Evolutionary conservation across 2,888 invertebrate genomes (phyloP).

Genomic region (Xanthorhoe designata): DNA sequence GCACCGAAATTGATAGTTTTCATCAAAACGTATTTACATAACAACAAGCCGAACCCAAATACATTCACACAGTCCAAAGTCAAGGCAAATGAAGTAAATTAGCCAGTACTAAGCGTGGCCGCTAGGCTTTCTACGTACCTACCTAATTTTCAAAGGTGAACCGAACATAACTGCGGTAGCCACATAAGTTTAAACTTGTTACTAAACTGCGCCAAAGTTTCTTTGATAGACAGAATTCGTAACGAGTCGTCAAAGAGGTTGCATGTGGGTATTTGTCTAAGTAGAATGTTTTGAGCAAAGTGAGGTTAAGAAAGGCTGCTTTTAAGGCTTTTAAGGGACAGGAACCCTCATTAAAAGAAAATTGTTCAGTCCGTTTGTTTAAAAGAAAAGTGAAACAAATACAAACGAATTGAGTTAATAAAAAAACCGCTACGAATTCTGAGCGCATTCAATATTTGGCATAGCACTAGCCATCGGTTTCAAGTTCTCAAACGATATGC

Average conservation of each 20-base stretch:
- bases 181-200: conserved; percentile 45
- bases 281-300: conserved; percentile 13
- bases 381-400: not conserved
- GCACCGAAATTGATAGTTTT: not conserved
- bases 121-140: conserved; percentile 39
- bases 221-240: conserved; percentile 50
- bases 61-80: conserved; percentile 8
- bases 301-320: not conserved
- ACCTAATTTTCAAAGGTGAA: conserved; percentile 46
- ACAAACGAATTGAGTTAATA: not conserved
- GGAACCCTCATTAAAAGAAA: not conserved
- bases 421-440: not conserved
- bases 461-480: not conserved
- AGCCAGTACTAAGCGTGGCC: conserved; percentile 32
- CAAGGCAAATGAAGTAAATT: conserved; percentile 31
- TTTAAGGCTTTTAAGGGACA: conserved; percentile 3
- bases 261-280: conserved; percentile 23
- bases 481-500: not conserved
- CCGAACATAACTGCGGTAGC: conserved; percentile 27
- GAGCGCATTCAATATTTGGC: not conserved
- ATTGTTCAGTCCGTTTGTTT: not conserved
- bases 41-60: not conserved
- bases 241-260: conserved; percentile 44
- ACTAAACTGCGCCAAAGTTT: conserved; percentile 46
- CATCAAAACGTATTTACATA: not conserved